These are phyloP conservation scores for Limnodromus scolopaceus DNA, from an alignment of 2,797 vertebrate species.

Conservation along the genomic window DNA sequence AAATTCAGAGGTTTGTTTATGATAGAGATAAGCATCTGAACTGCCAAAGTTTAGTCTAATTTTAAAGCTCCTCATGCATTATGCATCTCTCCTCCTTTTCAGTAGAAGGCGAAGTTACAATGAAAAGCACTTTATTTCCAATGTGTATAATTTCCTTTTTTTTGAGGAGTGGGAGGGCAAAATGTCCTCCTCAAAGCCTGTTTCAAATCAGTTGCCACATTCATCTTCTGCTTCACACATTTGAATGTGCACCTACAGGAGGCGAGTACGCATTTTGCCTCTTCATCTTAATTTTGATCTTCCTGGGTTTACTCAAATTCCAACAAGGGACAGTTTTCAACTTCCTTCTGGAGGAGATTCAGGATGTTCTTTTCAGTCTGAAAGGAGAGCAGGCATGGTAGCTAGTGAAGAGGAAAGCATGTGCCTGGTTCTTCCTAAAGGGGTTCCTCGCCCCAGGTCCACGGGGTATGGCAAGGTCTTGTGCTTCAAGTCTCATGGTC, in stretches of 20 bases:
- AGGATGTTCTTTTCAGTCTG: background rate
- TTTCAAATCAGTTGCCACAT: background rate
- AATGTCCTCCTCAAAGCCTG: background rate
- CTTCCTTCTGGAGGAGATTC: background rate
- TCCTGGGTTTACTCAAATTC: background rate
- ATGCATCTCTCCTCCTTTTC: slow-evolving; percentile 18
- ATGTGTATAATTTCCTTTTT: background rate
- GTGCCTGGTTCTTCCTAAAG: background rate
- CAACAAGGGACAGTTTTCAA: background rate
- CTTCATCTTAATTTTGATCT: background rate
- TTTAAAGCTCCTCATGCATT: slow-evolving; percentile 34
- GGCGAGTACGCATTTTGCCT: background rate
- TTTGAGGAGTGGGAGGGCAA: background rate
- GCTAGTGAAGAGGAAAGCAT: background rate
- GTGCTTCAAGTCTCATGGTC: background rate
- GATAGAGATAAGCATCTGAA: slow-evolving; percentile 3
- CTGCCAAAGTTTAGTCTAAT: slow-evolving; percentile 31
- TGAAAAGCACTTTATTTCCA: background rate
- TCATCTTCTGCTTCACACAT: background rate
- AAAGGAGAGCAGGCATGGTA: background rate
- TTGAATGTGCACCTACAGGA: background rate
- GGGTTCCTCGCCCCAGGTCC: background rate
- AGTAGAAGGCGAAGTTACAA: background rate
- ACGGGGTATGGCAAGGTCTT: background rate
- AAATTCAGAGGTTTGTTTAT: slow-evolving; percentile 28